Base-by-base conservation (phyloP, 2,113 vertebrate genomes). In the Lepus timidus region DNA sequence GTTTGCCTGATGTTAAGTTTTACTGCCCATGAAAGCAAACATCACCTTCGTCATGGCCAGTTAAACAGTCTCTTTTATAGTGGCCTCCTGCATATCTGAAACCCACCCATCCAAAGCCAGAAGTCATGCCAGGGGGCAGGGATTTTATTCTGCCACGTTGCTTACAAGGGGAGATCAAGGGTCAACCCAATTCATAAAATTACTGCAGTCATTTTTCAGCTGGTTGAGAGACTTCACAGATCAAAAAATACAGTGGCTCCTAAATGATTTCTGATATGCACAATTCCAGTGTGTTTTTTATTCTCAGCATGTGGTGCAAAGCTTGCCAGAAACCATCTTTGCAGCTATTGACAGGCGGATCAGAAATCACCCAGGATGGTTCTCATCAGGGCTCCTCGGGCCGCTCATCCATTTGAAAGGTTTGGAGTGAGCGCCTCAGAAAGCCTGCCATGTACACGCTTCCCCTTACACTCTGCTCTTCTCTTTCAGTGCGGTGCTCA, bases 401-500 rank as follows among this genome's bases (percentile, higher is more conserved):
- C 83, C 7, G 58, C 31, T 39, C 67, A 52, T 93, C 75, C 80
- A 23, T 88, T 82, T 83, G 22, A 51, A 52, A n/a, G 0, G 36
- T 73, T 25, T 29, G 3, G 8, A 1, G 9, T 1, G 33, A 9
- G 33, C 6, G 14, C 62, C 33, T 23, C 71, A 70, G 22, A 67
- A 39, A 92, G 82, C 85, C 82, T 10, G 88, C 61, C 86, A 36
- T 91, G 88, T 87, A 9, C 29, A 23, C 0, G 0, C n/a, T 9
- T 27, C n/a, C 39, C 31, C 84, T 97, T 74, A 96, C 85, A 0
- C 33, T 92, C 68, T 96, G 0, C 88, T 98, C 96, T 98, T 98
- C 96, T 97, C 51, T 99, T 99, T 92, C 98, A 99, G 99, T 99
- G 99, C 74, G 99, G 99, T 1, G 99, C 99, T 96, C 99, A 99